Conservation (phyloP, 2,113 vertebrate genomes). For the Oenanthe melanoleuca region DNA sequence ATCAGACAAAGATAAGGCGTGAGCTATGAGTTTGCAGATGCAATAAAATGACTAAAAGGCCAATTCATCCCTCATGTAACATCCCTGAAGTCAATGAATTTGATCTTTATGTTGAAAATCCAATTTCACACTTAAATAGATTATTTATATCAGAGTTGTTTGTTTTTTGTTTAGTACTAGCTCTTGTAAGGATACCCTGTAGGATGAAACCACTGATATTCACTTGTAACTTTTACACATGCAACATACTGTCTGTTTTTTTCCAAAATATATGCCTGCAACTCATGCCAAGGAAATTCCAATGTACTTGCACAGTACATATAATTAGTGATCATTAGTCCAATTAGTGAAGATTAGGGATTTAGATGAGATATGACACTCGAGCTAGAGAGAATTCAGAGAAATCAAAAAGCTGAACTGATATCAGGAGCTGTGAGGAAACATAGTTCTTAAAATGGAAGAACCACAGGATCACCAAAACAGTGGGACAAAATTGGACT, state of each 20-base stretch:
- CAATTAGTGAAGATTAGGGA: not conserved
- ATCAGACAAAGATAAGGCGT: conserved; percentile 38
- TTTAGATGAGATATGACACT: conserved; percentile 7
- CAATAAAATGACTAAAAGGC: conserved; percentile 57
- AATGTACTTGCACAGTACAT: not conserved
- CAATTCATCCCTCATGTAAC: conserved; percentile 47
- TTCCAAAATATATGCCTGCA: not conserved
- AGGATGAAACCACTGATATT: conserved; percentile 14
- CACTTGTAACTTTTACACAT: not conserved
- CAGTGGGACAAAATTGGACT: not conserved
- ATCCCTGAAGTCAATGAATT: conserved; percentile 50
- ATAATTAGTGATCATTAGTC: conserved; percentile 11
- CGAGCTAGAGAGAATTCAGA: not conserved
- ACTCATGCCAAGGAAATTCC: not conserved
- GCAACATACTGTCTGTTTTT: not conserved
- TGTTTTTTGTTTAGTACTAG: conserved; percentile 27
- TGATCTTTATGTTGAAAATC: conserved; percentile 64
- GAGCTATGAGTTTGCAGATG: conserved; percentile 40
- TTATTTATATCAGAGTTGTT: conserved; percentile 62
- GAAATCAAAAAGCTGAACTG: not conserved
- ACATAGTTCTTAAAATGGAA: not conserved
- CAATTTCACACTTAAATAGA: conserved; percentile 70
- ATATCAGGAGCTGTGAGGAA: not conserved
- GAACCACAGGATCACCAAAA: not conserved
- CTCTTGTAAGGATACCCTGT: conserved; percentile 14